Evolutionary conservation across 2,797 vertebrate species (phyloP).

Genomic region (Enteromius fasciolatus): DNA sequence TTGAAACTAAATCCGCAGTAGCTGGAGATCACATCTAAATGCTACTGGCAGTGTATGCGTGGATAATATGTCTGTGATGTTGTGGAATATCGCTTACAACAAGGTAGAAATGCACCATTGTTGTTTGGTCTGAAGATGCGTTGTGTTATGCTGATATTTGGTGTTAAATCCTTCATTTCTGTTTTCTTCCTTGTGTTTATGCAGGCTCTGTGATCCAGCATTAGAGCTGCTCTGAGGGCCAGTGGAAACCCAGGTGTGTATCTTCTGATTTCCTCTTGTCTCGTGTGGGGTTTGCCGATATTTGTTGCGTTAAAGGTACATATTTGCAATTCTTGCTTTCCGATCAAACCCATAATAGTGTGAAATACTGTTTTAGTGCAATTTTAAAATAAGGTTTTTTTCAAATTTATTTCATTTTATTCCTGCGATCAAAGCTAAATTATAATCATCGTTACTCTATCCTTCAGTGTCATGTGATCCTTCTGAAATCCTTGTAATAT

Average conservation of each 20-base stretch:
- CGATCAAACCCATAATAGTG: not conserved
- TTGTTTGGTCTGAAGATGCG: not conserved
- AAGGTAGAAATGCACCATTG: not conserved
- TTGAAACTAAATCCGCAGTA: conserved; percentile 7
- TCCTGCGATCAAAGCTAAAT: not conserved
- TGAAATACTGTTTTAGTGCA: not conserved
- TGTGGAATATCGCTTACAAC: not conserved
- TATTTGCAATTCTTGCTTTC: not conserved
- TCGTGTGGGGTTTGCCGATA: too few relatives aligned
- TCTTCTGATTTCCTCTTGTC: not conserved
- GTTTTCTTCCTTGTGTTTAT: conserved; percentile 19
- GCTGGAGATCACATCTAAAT: conserved; percentile 2
- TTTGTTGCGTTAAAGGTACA: not conserved
- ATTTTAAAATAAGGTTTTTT: not conserved
- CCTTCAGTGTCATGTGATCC: not conserved
- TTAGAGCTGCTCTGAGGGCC: conserved; percentile 6
- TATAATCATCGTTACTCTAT: not conserved
- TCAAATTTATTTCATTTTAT: not conserved
- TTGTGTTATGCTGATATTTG: not conserved
- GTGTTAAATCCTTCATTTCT: not conserved
- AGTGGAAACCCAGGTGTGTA: conserved; percentile 41
- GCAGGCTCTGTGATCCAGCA: conserved; percentile 43
- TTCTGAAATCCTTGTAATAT: not conserved
- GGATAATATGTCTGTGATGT: not conserved
- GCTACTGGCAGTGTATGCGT: not conserved